Evolutionary conservation across 2,888 invertebrate genomes (phyloP).

Genomic region (Heteromurus nitidus): DNA sequence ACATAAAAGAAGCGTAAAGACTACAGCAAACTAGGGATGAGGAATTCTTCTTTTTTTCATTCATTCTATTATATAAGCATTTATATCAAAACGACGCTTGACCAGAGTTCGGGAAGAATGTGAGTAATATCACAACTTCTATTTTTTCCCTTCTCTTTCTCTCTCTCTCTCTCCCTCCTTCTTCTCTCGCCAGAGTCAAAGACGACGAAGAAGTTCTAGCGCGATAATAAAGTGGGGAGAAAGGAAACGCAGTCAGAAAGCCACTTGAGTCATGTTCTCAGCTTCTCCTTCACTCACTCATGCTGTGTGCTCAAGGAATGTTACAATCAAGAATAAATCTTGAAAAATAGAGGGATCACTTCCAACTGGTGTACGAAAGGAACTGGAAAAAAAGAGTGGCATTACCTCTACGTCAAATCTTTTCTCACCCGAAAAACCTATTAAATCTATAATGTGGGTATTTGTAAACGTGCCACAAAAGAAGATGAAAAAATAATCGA

Average conservation of each 20-base stretch:
- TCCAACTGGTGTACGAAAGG: slow-evolving; percentile 32
- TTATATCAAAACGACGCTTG: slow-evolving; percentile 52
- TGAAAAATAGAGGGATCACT: slow-evolving; percentile 54
- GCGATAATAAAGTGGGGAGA: slow-evolving; percentile 62
- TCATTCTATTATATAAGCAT: slow-evolving; percentile 38
- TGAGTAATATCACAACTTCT: slow-evolving; percentile 54
- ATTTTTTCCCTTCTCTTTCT: neutral
- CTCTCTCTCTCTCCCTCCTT: slow-evolving; percentile 19
- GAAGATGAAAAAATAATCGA: neutral
- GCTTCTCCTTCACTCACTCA: slow-evolving; percentile 25
- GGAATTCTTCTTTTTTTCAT: neutral
- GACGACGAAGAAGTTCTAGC: slow-evolving; percentile 46
- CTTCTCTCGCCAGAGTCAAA: slow-evolving; percentile 35
- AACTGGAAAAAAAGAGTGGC: slow-evolving; percentile 4
- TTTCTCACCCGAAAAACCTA: slow-evolving; percentile 30
- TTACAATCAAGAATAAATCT: slow-evolving; percentile 46
- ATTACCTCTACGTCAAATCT: slow-evolving; percentile 43
- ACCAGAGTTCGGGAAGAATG: slow-evolving; percentile 57
- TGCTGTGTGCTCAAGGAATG: slow-evolving; percentile 30
- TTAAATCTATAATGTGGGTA: slow-evolving; percentile 10
- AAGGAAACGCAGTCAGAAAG: slow-evolving; percentile 60
- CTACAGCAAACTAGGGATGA: slow-evolving; percentile 24
- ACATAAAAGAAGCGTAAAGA: slow-evolving; percentile 32
- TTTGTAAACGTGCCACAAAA: slow-evolving; percentile 10
- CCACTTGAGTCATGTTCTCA: slow-evolving; percentile 60